Evolutionary conservation across 2,797 vertebrate species (phyloP).

Genomic region (Anguilla anguilla): DNA sequence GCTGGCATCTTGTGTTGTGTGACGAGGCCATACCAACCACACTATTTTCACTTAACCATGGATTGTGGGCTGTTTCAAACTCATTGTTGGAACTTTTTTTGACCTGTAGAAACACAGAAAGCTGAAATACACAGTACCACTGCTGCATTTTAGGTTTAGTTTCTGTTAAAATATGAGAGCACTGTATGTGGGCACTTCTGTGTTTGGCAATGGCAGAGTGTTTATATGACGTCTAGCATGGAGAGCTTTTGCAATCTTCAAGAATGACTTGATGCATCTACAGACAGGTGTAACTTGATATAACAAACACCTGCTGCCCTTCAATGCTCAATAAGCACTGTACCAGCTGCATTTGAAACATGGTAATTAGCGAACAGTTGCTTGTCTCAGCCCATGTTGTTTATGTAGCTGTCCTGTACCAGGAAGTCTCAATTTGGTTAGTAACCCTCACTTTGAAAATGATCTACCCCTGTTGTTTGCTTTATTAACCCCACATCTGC

Average conservation of each 20-base stretch:
- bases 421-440: slow-evolving; percentile 1
- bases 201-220: not conserved
- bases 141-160: not conserved
- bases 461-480: not conserved
- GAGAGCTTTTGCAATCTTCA: not conserved
- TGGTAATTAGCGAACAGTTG: slow-evolving; percentile 5
- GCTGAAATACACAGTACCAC: not conserved
- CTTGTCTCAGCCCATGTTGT: slow-evolving; percentile 9
- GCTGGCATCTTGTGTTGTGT: not conserved
- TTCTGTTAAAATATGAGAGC: not conserved
- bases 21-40: not conserved
- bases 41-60: not conserved
- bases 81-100: slow-evolving; percentile 5
- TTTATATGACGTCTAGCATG: not conserved
- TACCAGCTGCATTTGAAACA: not conserved
- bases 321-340: not conserved
- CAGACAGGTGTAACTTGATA: slow-evolving; percentile 20
- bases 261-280: not conserved
- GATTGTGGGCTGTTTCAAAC: not conserved
- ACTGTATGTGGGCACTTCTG: not conserved
- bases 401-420: slow-evolving; percentile 25
- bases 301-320: not conserved
- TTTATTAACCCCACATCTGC: not conserved
- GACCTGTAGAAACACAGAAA: not conserved
- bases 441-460: slow-evolving; percentile 5